A percentile compares a stretch with the other conserved stretches of the same genome.
Evolutionary conservation across 2,888 invertebrate genomes (phyloP).

Genomic region (Ectemnius lituratus): DNA sequence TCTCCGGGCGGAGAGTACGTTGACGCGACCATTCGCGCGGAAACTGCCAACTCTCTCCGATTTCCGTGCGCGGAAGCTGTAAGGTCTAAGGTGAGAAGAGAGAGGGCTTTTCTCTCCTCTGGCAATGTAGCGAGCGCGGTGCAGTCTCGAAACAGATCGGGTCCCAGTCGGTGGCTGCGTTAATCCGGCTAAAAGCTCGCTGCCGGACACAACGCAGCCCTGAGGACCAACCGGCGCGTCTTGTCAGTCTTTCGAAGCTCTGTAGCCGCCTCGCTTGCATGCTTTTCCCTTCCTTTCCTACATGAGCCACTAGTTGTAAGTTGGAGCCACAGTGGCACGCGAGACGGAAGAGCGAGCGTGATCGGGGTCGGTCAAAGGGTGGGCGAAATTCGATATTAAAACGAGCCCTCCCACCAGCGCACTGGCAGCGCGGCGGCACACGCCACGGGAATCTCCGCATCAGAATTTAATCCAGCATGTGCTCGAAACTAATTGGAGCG

Average conservation of each 20-base stretch:
- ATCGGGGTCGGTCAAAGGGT: neutral
- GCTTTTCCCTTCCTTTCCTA: no score
- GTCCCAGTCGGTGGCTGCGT: conserved; percentile 45
- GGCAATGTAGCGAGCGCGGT: neutral
- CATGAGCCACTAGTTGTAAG: no score
- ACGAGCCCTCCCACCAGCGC: conserved; percentile 26
- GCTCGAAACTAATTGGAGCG: conserved; percentile 69
- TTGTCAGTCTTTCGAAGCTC: no score
- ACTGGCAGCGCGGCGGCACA: conserved; percentile 26
- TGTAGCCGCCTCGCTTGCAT: no score
- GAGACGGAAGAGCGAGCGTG: no score
- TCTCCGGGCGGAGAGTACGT: conserved; percentile 34
- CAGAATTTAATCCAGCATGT: conserved; percentile 65
- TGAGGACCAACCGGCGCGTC: no score
- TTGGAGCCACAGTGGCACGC: no score
- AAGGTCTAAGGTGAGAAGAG: conserved; percentile 19
- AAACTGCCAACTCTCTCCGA: conserved; percentile 38
- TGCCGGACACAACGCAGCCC: conserved; percentile 18
- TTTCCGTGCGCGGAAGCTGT: conserved; percentile 28
- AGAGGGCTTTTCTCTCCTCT: conserved; percentile 28
- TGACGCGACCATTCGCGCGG: conserved; percentile 34
- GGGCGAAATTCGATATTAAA: conserved; percentile 63
- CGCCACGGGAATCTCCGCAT: conserved; percentile 48
- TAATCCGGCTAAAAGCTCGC: conserved; percentile 73
- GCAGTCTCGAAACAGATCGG: conserved; percentile 30